These are phyloP conservation scores for Epinotia brunnichana DNA, from an alignment of 2,888 invertebrate genomes.

Conservation along the genomic window DNA sequence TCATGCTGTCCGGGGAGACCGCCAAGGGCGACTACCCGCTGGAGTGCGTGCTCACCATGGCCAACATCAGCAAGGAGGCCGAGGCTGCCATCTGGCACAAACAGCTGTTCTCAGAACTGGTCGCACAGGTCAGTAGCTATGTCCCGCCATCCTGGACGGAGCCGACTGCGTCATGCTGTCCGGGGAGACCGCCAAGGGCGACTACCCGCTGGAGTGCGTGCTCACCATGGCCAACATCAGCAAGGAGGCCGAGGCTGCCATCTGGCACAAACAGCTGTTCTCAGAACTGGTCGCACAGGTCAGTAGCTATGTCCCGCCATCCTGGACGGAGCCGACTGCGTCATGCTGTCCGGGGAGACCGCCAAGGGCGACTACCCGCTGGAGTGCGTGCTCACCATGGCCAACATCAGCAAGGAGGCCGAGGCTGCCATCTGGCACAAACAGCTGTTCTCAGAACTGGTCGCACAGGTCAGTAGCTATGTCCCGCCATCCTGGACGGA, in stretches of 20 bases:
- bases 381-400: conserved; percentile 95
- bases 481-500: conserved; percentile 84
- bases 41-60: conserved; percentile 95
- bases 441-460: conserved; percentile 93
- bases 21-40: conserved; percentile 98
- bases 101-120: conserved; percentile 93
- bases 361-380: conserved; percentile 98
- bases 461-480: conserved; percentile 69
- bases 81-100: conserved; percentile 98
- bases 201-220: conserved; percentile 96
- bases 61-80: conserved; percentile 97
- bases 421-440: conserved; percentile 98
- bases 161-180: conserved; percentile 99
- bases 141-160: conserved; percentile 84
- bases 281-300: conserved; percentile 87
- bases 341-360: conserved; percentile 99
- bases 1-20: conserved; percentile 99
- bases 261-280: conserved; percentile 96
- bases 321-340: conserved; percentile 97
- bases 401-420: conserved; percentile 97
- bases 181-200: conserved; percentile 99
- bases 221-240: conserved; percentile 96
- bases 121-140: conserved; percentile 69
- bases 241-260: conserved; percentile 97
- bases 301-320: conserved; percentile 5